phyloP scores from a whole-genome alignment of 1,140 invertebrate species.

The Panagrolaimus sp. region DNA sequence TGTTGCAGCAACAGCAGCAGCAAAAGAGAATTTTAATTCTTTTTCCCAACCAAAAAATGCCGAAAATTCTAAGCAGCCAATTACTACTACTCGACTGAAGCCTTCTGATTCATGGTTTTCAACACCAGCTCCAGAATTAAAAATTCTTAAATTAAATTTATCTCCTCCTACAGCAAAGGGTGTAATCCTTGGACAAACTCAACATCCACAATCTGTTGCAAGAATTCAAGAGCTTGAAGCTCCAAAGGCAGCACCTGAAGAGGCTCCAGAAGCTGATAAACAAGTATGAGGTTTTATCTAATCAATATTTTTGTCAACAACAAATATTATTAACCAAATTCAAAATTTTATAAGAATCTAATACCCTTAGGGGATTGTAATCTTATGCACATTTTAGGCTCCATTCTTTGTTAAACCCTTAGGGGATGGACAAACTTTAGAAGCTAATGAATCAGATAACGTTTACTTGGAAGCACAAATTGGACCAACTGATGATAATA shows the following conservation, averaged over 20 bases:
- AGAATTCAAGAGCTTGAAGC: slow-evolving; percentile 82
- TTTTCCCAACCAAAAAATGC: no score
- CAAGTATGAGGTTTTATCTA: no score
- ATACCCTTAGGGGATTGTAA: no score
- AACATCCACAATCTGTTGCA: slow-evolving; percentile 75
- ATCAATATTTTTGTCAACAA: no score
- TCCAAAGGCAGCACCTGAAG: slow-evolving; percentile 71
- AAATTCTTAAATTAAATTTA: no score
- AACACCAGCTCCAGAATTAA: no score
- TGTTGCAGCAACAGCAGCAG: no score
- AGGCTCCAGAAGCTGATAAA: slow-evolving; percentile 61
- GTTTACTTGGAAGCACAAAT: slow-evolving; percentile 87
- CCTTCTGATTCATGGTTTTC: no score
- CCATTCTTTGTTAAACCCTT: slow-evolving; percentile 53
- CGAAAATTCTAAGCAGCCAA: no score
- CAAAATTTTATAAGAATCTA: background rate
- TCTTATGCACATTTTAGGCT: slow-evolving; percentile 43
- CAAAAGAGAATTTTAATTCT: no score
- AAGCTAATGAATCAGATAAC: slow-evolving; percentile 78
- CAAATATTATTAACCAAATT: no score
- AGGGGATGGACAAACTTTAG: slow-evolving; percentile 31
- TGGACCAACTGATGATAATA: slow-evolving; percentile 80
- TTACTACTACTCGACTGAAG: no score
- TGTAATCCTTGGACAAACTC: slow-evolving; percentile 75
- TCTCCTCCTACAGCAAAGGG: slow-evolving; percentile 65